phyloP scores from a whole-genome alignment of 1,140 invertebrate species.

The Drosophila aff. region DNA sequence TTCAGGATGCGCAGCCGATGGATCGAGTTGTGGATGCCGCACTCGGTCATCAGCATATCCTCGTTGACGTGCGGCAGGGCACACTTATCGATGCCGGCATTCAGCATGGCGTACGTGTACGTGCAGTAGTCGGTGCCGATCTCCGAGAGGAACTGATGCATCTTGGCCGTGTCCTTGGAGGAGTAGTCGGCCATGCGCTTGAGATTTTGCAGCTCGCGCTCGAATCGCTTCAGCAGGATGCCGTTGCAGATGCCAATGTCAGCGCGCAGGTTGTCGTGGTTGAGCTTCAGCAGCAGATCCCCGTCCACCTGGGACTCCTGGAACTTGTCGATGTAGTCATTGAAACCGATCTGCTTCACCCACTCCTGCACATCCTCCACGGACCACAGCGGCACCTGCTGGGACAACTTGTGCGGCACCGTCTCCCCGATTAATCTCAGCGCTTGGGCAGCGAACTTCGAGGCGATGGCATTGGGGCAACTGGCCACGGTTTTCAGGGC shows the following conservation, averaged over 20 bases:
- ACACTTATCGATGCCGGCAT: slow-evolving; percentile 96
- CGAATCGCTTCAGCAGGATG: slow-evolving; percentile 96
- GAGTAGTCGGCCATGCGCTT: slow-evolving; percentile 99
- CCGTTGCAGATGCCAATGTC: slow-evolving; percentile 98
- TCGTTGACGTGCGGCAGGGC: slow-evolving; percentile 93
- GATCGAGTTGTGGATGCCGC: slow-evolving; percentile 96
- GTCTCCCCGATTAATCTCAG: slow-evolving; percentile 97
- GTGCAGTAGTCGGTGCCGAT: slow-evolving; percentile 96
- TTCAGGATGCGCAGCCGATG: slow-evolving; percentile 96
- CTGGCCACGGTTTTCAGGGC: slow-evolving; percentile 98
- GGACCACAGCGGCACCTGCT: slow-evolving; percentile 99
- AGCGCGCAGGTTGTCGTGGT: slow-evolving; percentile 95
- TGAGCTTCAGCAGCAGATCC: slow-evolving; percentile 97
- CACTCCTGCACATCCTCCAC: slow-evolving; percentile 98
- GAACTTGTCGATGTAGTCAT: slow-evolving; percentile 93
- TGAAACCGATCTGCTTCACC: slow-evolving; percentile 99
- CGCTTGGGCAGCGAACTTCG: slow-evolving; percentile 98
- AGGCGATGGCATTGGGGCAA: slow-evolving; percentile 98
- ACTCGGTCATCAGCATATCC: slow-evolving; percentile 95
- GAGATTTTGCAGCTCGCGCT: slow-evolving; percentile 96
- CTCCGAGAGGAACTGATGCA: slow-evolving; percentile 95
- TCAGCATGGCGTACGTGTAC: slow-evolving; percentile 98
- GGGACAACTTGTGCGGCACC: slow-evolving; percentile 98
- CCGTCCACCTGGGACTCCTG: slow-evolving; percentile 97
- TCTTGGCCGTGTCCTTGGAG: slow-evolving; percentile 95